Percentiles rank a stretch among this genome's conserved stretches.
Conservation (phyloP, 2,797 vertebrate species). For the Phrynocephalus vlangalii region DNA sequence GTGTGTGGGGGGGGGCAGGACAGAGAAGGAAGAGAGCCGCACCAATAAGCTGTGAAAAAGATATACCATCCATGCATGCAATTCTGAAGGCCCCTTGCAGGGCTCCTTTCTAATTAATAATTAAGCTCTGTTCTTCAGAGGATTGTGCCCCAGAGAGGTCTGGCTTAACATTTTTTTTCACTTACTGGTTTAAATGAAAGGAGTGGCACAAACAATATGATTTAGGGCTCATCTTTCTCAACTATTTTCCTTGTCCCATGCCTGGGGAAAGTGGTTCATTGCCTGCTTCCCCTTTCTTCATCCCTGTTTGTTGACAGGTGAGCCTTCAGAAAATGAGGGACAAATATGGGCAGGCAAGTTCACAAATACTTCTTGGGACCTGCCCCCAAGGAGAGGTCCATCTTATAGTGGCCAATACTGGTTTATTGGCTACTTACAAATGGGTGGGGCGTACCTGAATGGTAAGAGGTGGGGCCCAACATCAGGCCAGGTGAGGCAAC, state of each 20-base stretch:
- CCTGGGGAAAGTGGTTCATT: neutral
- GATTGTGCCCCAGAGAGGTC: neutral
- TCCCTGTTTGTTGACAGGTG: neutral
- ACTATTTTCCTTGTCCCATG: neutral
- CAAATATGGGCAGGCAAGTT: neutral
- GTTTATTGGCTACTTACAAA: neutral
- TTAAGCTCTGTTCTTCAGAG: conserved; percentile 19
- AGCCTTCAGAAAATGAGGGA: neutral
- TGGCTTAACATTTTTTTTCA: neutral
- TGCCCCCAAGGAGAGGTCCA: neutral
- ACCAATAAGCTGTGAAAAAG: neutral
- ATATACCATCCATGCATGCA: neutral
- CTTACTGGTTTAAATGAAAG: neutral
- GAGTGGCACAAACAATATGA: neutral
- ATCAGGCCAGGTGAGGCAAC: neutral
- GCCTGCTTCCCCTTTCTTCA: neutral
- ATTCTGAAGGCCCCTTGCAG: neutral
- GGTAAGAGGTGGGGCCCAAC: neutral
- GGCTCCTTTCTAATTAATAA: conserved; percentile 28
- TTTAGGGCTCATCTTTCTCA: neutral
- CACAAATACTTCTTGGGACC: neutral
- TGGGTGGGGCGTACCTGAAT: neutral
- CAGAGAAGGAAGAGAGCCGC: neutral
- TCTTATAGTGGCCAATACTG: too few relatives aligned
- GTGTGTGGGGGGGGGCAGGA: neutral